Percentiles rank a stretch among this genome's conserved stretches.
Conservation (phyloP, 2,888 invertebrate species). For the Cantharis lateralis region DNA sequence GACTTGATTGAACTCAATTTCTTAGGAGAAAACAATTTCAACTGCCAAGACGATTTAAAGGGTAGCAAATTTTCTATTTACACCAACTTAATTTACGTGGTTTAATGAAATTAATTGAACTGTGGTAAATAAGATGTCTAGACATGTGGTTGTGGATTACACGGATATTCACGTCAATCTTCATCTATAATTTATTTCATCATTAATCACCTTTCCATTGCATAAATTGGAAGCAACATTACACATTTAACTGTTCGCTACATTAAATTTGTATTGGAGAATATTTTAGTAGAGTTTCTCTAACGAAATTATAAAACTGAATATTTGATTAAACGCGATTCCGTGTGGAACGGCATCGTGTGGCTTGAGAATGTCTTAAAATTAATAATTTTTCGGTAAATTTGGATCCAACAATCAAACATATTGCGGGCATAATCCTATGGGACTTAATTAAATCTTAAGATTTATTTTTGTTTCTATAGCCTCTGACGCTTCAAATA, state of each 20-base stretch:
- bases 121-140: background rate
- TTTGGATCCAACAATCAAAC: background rate
- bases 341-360: background rate
- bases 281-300: background rate
- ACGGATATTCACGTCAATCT: background rate
- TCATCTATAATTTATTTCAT: background rate
- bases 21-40: background rate
- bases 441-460: background rate
- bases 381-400: background rate
- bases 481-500: background rate
- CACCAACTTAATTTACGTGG: background rate
- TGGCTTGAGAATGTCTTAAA: background rate
- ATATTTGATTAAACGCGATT: background rate
- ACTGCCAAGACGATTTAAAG: background rate
- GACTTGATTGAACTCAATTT: background rate
- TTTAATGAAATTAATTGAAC: background rate
- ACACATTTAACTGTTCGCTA: background rate
- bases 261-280: background rate
- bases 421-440: background rate
- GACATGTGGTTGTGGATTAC: background rate
- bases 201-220: background rate
- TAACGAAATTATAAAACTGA: background rate
- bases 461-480: background rate
- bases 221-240: background rate
- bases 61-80: background rate